Conservation (phyloP, 2,113 vertebrate species). For the Zosterops pallidus region DNA sequence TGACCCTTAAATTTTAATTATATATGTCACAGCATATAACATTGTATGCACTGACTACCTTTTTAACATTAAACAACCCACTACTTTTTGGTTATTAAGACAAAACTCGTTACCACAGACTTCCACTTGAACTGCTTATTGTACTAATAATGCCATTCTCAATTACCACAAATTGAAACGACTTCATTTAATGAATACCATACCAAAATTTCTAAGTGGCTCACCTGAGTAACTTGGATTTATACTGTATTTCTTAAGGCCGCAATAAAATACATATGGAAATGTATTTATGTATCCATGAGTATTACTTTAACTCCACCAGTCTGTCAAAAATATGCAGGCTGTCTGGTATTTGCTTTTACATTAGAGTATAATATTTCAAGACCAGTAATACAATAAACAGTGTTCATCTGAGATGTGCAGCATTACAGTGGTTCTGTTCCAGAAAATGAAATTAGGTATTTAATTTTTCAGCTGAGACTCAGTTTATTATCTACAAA, state of each 20-base stretch:
- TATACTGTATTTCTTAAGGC: neutral
- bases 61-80: neutral
- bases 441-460: slow-evolving; percentile 14
- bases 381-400: slow-evolving; percentile 29
- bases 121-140: neutral
- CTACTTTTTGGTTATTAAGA: neutral
- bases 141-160: neutral
- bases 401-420: neutral
- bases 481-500: slow-evolving; percentile 19
- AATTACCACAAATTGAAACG: neutral
- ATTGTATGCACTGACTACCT: neutral
- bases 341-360: slow-evolving; percentile 42
- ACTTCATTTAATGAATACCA: neutral
- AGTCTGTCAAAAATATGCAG: neutral
- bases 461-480: slow-evolving; percentile 10
- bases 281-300: neutral
- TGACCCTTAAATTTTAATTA: neutral
- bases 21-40: neutral
- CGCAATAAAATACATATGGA: neutral
- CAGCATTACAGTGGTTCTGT: neutral
- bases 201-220: neutral
- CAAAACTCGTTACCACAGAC: neutral
- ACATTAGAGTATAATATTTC: slow-evolving; percentile 11
- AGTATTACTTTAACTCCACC: neutral
- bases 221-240: neutral